Evolutionary conservation across 1,140 invertebrate species (phyloP), one percentile per base, ranked within the genome.

Genomic region (Lasioglossum albipes): DNA sequence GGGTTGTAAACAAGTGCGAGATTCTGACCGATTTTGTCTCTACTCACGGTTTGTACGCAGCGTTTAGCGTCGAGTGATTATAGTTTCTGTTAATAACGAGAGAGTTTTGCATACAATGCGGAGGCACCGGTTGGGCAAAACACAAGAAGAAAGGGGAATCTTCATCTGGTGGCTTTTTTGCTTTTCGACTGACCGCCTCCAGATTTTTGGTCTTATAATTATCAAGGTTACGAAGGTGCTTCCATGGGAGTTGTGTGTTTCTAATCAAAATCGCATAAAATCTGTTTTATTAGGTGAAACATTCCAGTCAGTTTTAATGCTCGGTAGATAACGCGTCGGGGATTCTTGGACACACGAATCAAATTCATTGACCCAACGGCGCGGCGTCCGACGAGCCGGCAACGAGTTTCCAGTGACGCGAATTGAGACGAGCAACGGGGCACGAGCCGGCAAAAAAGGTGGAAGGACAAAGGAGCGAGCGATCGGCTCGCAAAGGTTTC

Each of bases 71-170:
- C 13, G 49, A 41, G 57, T 62, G 16, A 57, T 59, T 72, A 42
- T 42, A 9, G 9, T 73, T 72, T 52, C 36, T 36, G 10, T 45
- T 54, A 18, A 41, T 45, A 36, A 73, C 27, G 45, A 45, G 31
- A 31, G 49, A 20, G 49, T 59, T 82, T 75, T 80, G 71, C 72
- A 80, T 80, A 80, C 65, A 80, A 80, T 80, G 31, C 4, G 7
- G 61, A 36, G 52, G 71, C 52, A 68, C 64, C 68, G 59, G 67
- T 62, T 81, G 79, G 61, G 74, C 84, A 82, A 81, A 70, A 82
- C 77, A 54, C 84, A 49, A 84, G n/a, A 78, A 85, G 84, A 27
- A 27, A 27, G 42, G 49, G 61, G 68, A 78, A 78, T 74, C 72
- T 74, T 85, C 70, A 20, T 45, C 45, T 52, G 61, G 31, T 18